A percentile compares a stretch with the other conserved stretches of the same genome.
These are phyloP conservation scores for Microcaecilia unicolor DNA, from an alignment of 2,797 vertebrate species.

Conservation along the genomic window DNA sequence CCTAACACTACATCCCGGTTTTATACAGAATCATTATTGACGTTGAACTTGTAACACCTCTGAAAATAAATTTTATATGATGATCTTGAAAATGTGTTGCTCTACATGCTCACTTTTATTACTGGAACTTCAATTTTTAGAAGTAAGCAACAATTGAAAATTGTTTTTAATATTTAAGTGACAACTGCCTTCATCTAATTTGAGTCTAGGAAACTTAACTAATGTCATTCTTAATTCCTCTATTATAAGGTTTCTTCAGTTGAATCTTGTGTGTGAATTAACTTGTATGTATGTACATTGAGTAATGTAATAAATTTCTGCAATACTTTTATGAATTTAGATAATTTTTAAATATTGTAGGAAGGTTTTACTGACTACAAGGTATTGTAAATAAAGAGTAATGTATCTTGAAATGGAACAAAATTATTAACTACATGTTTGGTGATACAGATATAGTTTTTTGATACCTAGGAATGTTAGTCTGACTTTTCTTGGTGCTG, in stretches of 20 bases:
- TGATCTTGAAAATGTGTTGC: constrained; percentile 61
- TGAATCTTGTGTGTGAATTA: constrained; percentile 42
- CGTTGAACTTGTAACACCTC: constrained; percentile 57
- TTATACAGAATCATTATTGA: constrained; percentile 35
- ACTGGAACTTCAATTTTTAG: constrained; percentile 60
- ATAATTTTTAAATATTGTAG: constrained; percentile 58
- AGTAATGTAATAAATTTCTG: constrained; percentile 49
- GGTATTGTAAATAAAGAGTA: constrained; percentile 56
- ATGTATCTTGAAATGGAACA: constrained; percentile 45
- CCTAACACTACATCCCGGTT: constrained; percentile 34
- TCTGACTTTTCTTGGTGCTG: constrained; percentile 65
- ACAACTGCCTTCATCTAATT: constrained; percentile 56
- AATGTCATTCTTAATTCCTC: constrained; percentile 31
- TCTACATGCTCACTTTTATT: constrained; percentile 61
- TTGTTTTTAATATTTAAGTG: constrained; percentile 59
- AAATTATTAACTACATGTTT: constrained; percentile 43
- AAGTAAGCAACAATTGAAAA: constrained; percentile 53
- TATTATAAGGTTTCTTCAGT: constrained; percentile 36
- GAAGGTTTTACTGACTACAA: constrained; percentile 47
- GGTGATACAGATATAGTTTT: constrained; percentile 48
- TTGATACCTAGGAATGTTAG: constrained; percentile 54
- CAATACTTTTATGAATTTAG: constrained; percentile 60
- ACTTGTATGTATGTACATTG: constrained; percentile 40
- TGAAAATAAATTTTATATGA: constrained; percentile 62
- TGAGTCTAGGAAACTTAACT: constrained; percentile 41